These are phyloP conservation scores for Hypotaenidia okinawae DNA, from an alignment of 2,797 vertebrate genomes.

Conservation along the genomic window DNA sequence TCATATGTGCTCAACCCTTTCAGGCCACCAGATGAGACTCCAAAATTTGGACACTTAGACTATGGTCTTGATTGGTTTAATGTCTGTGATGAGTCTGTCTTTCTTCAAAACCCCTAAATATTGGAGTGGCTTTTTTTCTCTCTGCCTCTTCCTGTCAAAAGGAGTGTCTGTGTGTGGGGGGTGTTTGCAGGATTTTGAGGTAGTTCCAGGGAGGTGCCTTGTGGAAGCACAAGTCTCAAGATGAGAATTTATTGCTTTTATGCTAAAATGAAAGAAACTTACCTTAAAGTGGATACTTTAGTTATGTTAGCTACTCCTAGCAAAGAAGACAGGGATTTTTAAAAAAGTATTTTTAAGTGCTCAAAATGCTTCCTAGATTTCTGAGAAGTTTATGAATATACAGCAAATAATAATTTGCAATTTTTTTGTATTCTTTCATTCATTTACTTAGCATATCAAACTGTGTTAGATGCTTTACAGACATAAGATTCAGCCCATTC, in stretches of 20 bases:
- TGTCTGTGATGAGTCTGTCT: neutral
- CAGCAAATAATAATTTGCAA: neutral
- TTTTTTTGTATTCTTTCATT: neutral
- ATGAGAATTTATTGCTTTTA: neutral
- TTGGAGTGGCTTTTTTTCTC: rapidly evolving
- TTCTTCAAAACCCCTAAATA: neutral
- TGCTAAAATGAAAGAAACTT: neutral
- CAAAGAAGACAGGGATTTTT: neutral
- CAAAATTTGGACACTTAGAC: neutral
- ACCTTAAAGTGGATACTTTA: neutral
- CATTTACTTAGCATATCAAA: neutral
- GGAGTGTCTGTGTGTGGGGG: neutral
- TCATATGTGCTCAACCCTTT: neutral
- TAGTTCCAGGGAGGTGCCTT: neutral
- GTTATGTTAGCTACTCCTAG: neutral
- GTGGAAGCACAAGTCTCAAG: neutral
- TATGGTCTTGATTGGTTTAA: neutral
- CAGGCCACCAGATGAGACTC: neutral
- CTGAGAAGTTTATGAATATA: neutral
- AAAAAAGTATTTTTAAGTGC: neutral
- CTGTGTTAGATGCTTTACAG: neutral
- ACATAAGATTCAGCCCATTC: neutral
- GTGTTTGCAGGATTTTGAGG: neutral
- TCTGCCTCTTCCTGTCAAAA: neutral
- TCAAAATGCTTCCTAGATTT: neutral